A percentile compares a stretch with the other conserved stretches of the same genome.
Evolutionary conservation across 1,140 invertebrate species (phyloP).

Genomic region (Mizuhopecten yessoensis): DNA sequence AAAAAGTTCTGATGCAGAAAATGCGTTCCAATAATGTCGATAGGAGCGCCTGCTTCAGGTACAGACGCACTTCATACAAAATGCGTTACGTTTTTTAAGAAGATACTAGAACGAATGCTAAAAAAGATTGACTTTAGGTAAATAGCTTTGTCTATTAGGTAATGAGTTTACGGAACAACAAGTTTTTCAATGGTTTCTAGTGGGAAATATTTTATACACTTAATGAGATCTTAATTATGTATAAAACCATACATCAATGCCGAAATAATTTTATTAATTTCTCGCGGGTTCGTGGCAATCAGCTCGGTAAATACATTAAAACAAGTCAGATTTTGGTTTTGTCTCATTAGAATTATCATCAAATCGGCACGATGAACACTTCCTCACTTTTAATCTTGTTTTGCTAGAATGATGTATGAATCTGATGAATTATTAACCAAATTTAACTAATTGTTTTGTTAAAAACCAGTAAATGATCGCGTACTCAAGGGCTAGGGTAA

Average conservation of each 20-base stretch:
- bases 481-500: slow-evolving; percentile 22
- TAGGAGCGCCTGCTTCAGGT: background rate
- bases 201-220: background rate
- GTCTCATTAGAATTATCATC: slow-evolving; percentile 19
- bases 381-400: slow-evolving; percentile 34
- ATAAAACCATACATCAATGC: background rate
- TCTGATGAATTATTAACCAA: slow-evolving; percentile 29
- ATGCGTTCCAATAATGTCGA: background rate
- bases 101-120: background rate
- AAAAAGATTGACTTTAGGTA: background rate
- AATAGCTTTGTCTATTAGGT: background rate
- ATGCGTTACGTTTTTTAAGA: background rate
- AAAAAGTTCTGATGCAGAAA: background rate
- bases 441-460: slow-evolving; percentile 40
- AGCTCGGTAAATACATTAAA: background rate
- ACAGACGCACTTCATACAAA: slow-evolving; percentile 21
- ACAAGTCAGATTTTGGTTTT: background rate
- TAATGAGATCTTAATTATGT: background rate
- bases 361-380: slow-evolving; percentile 1
- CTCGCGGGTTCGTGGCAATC: background rate
- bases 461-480: background rate
- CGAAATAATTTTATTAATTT: background rate
- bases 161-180: background rate
- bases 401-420: background rate
- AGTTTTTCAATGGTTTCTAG: background rate